Evolutionary conservation across 2,888 invertebrate genomes (phyloP).

Genomic region (Gastrophysa polygoni): DNA sequence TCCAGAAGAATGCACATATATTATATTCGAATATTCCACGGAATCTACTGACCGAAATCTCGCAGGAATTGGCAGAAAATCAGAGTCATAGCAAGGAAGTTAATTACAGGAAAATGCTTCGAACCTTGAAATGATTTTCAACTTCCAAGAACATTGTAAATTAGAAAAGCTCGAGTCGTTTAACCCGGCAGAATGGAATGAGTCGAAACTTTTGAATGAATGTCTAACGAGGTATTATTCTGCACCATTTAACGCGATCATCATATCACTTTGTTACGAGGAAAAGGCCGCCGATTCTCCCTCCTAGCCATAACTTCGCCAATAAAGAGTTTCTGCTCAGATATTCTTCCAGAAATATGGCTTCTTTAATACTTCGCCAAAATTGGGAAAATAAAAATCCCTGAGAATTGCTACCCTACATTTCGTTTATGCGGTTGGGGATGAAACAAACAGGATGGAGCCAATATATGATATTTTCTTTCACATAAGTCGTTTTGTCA

Average conservation of each 20-base stretch:
- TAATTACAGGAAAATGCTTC: constrained; percentile 45
- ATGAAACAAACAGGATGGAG: background rate
- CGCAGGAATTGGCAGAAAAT: constrained; percentile 1
- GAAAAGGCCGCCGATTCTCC: constrained; percentile 40
- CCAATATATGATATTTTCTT: background rate
- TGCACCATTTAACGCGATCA: constrained; percentile 59
- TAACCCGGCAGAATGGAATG: constrained; percentile 52
- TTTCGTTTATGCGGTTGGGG: background rate
- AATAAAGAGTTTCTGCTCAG: constrained; percentile 31
- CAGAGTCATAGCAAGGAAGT: constrained; percentile 41
- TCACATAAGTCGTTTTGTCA: too few species aligned
- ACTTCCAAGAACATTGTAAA: constrained; percentile 48
- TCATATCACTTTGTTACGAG: constrained; percentile 58
- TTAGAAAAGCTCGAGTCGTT: constrained; percentile 55
- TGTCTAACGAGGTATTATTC: constrained; percentile 59
- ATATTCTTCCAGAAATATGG: constrained; percentile 25
- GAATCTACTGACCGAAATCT: background rate
- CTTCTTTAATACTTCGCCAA: constrained; percentile 1
- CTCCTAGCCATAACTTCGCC: constrained; percentile 31
- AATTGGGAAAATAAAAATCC: background rate
- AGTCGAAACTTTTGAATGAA: constrained; percentile 58
- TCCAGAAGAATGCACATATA: too few species aligned
- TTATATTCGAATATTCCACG: too few species aligned
- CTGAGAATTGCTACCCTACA: background rate
- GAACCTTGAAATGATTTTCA: constrained; percentile 34